Percentiles rank a stretch among this genome's conserved stretches.
These are phyloP conservation scores for Zonitis immaculata DNA, from an alignment of 2,888 invertebrate genomes.

Conservation along the genomic window DNA sequence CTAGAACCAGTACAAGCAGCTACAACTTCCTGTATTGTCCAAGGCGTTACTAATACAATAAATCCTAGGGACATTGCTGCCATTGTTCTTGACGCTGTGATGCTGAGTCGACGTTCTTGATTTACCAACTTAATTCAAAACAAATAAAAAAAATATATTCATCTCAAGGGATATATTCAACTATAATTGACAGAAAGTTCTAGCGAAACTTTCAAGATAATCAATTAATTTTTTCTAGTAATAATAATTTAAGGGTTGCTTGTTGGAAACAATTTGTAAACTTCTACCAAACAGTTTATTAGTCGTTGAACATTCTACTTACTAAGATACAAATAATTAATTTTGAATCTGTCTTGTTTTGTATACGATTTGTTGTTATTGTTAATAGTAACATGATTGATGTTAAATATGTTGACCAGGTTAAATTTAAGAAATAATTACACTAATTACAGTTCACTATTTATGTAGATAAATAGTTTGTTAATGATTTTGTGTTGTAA, in stretches of 20 bases:
- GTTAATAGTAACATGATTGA: not conserved
- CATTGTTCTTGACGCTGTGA: slow-evolving; percentile 81
- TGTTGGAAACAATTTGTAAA: not conserved
- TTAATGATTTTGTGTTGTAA: not conserved
- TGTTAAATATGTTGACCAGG: not conserved
- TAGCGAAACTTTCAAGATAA: too few species aligned
- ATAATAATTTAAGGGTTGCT: not conserved
- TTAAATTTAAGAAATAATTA: not conserved
- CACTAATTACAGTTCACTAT: not conserved
- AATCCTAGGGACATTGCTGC: slow-evolving; percentile 88
- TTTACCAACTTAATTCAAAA: slow-evolving; percentile 58
- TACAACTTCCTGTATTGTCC: slow-evolving; percentile 87
- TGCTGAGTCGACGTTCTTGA: slow-evolving; percentile 68
- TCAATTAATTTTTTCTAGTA: too few species aligned
- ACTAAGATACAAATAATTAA: not conserved
- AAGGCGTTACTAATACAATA: slow-evolving; percentile 87
- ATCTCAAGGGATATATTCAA: too few species aligned
- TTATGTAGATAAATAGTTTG: slow-evolving; percentile 5
- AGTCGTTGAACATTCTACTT: not conserved
- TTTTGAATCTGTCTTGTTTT: not conserved
- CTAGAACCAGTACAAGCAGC: slow-evolving; percentile 82
- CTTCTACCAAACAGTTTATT: too few species aligned
- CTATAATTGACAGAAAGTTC: too few species aligned
- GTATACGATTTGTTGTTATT: not conserved
- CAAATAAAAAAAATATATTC: too few species aligned